Conservation (phyloP, 2,888 invertebrate species). For the Torymus texanus region DNA sequence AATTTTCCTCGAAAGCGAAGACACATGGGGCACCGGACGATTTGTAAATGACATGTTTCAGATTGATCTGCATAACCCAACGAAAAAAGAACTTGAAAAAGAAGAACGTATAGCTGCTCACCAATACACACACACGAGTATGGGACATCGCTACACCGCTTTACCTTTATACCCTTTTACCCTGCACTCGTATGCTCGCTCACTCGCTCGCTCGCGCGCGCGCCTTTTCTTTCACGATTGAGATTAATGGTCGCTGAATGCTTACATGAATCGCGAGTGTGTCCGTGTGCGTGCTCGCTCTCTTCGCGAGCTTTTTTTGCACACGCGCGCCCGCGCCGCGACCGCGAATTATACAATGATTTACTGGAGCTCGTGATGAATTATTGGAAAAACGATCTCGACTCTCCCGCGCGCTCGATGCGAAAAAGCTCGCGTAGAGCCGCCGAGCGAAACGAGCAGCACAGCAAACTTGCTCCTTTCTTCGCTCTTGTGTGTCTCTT, state of each 20-base stretch:
- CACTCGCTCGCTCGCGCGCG: background rate
- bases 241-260: slow-evolving; percentile 51
- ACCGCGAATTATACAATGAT: slow-evolving; percentile 54
- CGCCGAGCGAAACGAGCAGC: slow-evolving; percentile 6
- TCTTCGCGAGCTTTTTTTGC: slow-evolving; percentile 38
- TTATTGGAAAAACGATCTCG: slow-evolving; percentile 54
- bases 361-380: slow-evolving; percentile 51
- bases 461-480: slow-evolving; percentile 12
- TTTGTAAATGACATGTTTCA: background rate
- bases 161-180: slow-evolving; percentile 21
- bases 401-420: background rate
- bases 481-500: slow-evolving; percentile 20
- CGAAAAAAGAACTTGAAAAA: background rate
- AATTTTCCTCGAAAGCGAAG: background rate
- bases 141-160: slow-evolving; percentile 10
- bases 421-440: slow-evolving; percentile 36
- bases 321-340: slow-evolving; percentile 9
- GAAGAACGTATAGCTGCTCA: too few relatives aligned
- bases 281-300: slow-evolving; percentile 28
- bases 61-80: background rate
- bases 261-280: slow-evolving; percentile 52
- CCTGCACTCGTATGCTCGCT: background rate
- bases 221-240: slow-evolving; percentile 51
- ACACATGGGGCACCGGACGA: background rate
- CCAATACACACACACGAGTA: background rate